phyloP scores from a whole-genome alignment of 2,113 vertebrate species.

The Leptobrachium ailaonicum region DNA sequence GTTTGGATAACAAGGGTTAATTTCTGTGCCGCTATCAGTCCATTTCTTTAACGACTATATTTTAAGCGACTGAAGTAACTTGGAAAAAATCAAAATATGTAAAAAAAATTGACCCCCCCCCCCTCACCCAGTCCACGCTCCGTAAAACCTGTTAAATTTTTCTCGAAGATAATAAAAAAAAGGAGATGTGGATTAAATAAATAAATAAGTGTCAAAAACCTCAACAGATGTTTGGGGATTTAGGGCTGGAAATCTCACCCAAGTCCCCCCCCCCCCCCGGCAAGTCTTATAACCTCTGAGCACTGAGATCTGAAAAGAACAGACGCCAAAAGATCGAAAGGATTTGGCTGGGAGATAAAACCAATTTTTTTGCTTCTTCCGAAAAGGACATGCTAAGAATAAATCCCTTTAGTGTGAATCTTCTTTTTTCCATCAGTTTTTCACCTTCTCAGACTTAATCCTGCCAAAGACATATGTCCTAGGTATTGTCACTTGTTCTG shows the following conservation, averaged over 20 bases:
- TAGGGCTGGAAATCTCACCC: slow-evolving; percentile 27
- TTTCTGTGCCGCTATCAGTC: no score
- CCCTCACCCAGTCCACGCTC: no score
- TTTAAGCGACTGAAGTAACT: no score
- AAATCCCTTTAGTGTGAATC: slow-evolving; percentile 24
- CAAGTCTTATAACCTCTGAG: slow-evolving; percentile 14
- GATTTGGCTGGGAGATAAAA: slow-evolving; percentile 41
- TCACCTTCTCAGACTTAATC: not conserved
- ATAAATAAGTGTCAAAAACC: not conserved
- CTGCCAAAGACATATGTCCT: no score
- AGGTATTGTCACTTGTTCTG: no score
- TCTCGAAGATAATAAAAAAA: no score
- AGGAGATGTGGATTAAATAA: no score
- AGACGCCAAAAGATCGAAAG: slow-evolving; percentile 17
- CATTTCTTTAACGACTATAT: no score
- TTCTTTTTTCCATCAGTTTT: not conserved
- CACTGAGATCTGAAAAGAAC: slow-evolving; percentile 32
- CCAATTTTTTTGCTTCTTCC: not conserved
- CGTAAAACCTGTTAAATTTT: no score
- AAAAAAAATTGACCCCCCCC: no score
- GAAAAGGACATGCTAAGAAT: slow-evolving; percentile 9
- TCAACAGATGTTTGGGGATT: slow-evolving; percentile 48
- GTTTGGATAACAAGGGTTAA: no score
- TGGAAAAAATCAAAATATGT: no score
- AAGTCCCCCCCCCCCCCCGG: not conserved